A percentile compares a stretch with the other conserved stretches of the same genome.
Conservation (phyloP, 1,140 invertebrate species). For the Drosophila sulfurigaster region DNA sequence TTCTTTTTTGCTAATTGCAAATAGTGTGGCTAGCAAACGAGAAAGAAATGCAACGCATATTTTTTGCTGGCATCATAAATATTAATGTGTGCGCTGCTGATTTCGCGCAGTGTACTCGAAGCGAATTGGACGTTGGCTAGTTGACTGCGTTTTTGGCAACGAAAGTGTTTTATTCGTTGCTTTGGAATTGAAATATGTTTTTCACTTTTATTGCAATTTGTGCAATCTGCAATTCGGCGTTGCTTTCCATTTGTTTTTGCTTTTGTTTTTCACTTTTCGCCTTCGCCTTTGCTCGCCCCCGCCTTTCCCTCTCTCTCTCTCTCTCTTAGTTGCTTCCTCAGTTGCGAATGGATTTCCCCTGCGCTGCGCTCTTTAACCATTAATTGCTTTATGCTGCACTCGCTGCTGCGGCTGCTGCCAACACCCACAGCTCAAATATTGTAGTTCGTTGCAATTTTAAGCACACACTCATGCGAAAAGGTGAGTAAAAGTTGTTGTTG, state of each 20-base stretch:
- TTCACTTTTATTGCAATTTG: constrained; percentile 63
- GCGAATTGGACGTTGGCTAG: background rate
- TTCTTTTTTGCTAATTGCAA: too few species aligned
- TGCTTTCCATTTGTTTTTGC: constrained; percentile 62
- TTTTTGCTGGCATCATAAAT: background rate
- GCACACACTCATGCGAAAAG: constrained; percentile 51
- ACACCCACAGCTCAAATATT: constrained; percentile 4
- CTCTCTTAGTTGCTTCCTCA: background rate
- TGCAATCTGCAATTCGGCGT: constrained; percentile 54
- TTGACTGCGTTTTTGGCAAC: constrained; percentile 57
- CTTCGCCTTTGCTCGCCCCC: background rate
- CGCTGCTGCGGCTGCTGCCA: constrained; percentile 1
- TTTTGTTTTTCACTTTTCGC: constrained; percentile 29
- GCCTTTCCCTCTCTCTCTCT: background rate
- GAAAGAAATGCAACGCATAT: too few species aligned
- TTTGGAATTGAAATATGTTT: constrained; percentile 28
- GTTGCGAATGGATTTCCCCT: background rate
- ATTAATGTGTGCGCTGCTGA: background rate
- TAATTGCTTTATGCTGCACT: background rate
- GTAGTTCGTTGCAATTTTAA: constrained; percentile 33
- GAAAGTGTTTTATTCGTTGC: constrained; percentile 62
- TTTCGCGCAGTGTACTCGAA: constrained; percentile 1
- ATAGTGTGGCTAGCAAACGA: too few species aligned
- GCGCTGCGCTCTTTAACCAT: background rate
- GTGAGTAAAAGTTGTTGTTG: constrained; percentile 69